phyloP scores from a whole-genome alignment of 2,113 vertebrate species.

The Misgurnus mizolepis region DNA sequence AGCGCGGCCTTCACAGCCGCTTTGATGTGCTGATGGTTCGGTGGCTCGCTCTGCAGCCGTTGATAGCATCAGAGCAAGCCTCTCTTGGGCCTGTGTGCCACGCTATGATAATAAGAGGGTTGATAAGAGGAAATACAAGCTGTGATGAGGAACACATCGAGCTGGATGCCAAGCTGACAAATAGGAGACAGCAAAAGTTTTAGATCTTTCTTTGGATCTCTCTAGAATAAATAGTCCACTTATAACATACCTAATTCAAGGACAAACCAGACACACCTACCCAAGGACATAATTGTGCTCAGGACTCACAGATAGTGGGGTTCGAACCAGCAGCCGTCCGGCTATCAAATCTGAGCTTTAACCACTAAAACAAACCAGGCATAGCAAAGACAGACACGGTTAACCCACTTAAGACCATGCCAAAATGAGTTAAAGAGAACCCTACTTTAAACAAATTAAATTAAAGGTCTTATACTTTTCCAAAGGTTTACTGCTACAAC shows the following conservation, averaged over 20 bases:
- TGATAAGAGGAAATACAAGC: constrained; percentile 72
- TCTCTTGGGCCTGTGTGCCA: constrained; percentile 66
- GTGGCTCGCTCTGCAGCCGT: constrained; percentile 68
- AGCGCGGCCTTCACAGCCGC: constrained; percentile 47
- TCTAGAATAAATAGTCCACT: too few species aligned
- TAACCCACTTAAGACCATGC: not conserved
- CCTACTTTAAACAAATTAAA: not conserved
- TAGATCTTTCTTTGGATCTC: too few species aligned
- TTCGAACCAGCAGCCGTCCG: too few species aligned
- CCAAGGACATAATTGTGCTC: constrained; percentile 12
- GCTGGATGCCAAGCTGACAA: constrained; percentile 31
- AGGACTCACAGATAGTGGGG: too few species aligned
- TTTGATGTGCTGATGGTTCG: constrained; percentile 62
- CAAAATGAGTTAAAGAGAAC: not conserved
- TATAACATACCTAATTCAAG: too few species aligned
- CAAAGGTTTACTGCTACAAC: not conserved
- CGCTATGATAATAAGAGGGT: constrained; percentile 64
- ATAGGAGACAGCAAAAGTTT: constrained; percentile 50
- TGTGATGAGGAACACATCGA: constrained; percentile 66
- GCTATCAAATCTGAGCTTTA: not conserved
- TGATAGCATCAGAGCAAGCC: constrained; percentile 70
- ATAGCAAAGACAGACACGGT: too few species aligned
- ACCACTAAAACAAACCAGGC: not conserved
- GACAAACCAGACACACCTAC: too few species aligned
- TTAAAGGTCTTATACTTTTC: not conserved